Base-by-base conservation (phyloP, 2,888 invertebrate species). In the Steromphala cineraria region DNA sequence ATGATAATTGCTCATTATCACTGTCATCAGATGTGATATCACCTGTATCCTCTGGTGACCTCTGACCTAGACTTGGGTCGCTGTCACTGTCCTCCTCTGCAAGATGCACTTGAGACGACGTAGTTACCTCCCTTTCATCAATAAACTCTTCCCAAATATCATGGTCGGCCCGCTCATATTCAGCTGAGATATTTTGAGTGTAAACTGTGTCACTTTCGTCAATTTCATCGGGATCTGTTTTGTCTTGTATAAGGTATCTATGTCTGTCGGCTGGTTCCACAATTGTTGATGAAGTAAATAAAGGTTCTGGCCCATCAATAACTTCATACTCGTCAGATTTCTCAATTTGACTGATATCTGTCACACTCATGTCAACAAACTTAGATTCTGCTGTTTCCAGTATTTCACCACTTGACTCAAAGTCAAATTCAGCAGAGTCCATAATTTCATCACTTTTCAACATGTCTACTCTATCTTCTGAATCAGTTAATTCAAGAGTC, bases 101-200 rank as follows among this genome's bases (percentile, higher is more conserved):
- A 8, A 71, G 36, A n/a, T 71, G 71, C 36, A 71, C 19, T 24
- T 71, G 71, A 10, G 71, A 40, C 17, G 71, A 71, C 10, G 71
- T 71, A 71, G 71, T 71, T 71, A 71, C 36, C 71, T 71, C 71
- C 71, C 71, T 71, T 71, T 71, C 71, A 71, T 71, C 71, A 19
- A 71, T 31, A 71, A 71, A 71, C 36, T 71, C 71, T 19, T 71
- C 71, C 40, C 28, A 15, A 36, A 19, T 36, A 15, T 71, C n/a
- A 31, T 40, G 71, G 19, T 71, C 71, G 0, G 71, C 71, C 15
- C 31, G 3, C 10, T 71, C 71, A 40, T 71, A 71, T 31, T 71
- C 71, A 40, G 36, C 40, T 19, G 71, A 71, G 19, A 71, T 40
- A n/a, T 71, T 36, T 8, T 36, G 31, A n/a, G 40, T 71, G 28